phyloP scores from a whole-genome alignment of 2,888 invertebrate genomes.

The Diaphora mendica region DNA sequence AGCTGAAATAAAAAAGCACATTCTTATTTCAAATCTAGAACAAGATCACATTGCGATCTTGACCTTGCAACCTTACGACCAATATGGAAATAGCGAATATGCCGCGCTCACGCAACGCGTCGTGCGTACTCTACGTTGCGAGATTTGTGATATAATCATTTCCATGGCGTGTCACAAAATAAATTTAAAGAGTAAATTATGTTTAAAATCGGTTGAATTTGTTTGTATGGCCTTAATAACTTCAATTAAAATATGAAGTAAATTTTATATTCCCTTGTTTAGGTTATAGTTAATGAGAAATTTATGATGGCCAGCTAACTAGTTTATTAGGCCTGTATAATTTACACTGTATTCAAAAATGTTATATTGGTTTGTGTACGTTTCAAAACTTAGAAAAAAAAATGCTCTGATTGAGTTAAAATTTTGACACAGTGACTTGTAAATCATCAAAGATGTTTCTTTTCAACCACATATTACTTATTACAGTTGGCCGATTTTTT shows the following conservation, averaged over 20 bases:
- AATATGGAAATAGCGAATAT: neutral
- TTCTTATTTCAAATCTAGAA: too few species aligned
- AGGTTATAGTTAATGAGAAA: neutral
- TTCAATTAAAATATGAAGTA: constrained; percentile 1
- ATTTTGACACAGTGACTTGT: too few species aligned
- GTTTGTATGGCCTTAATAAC: neutral
- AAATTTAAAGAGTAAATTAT: neutral
- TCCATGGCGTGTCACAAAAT: neutral
- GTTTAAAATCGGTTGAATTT: neutral
- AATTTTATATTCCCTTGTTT: neutral
- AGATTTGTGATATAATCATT: neutral
- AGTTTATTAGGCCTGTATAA: neutral
- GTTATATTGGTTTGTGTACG: too few species aligned
- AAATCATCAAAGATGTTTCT: too few species aligned
- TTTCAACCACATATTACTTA: too few species aligned
- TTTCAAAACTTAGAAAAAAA: too few species aligned
- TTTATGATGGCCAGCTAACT: neutral
- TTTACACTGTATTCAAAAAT: too few species aligned
- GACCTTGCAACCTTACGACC: neutral
- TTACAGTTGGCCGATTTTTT: neutral
- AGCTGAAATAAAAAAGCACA: too few species aligned
- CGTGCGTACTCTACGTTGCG: neutral
- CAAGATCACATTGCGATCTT: neutral
- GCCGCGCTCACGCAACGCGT: neutral
- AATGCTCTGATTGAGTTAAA: too few species aligned